Conservation (phyloP, 1,140 invertebrate genomes). For the Trichonephila inaurata region DNA sequence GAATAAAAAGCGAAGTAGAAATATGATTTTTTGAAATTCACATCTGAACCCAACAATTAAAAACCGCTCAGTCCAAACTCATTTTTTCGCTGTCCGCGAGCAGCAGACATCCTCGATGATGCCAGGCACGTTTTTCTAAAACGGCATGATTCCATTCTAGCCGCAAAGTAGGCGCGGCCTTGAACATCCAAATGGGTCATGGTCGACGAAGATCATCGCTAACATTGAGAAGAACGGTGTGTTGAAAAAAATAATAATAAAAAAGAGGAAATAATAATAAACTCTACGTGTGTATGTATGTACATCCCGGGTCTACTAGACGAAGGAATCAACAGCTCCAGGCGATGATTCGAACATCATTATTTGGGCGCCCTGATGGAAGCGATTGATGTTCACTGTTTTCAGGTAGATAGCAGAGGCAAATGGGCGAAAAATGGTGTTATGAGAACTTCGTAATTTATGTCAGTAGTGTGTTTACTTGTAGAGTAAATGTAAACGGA, state of each 20-base stretch:
- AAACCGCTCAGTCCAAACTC: not conserved
- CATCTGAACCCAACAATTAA: not conserved
- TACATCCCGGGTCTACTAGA: not conserved
- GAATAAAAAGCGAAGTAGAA: no score
- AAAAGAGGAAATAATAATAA: not conserved
- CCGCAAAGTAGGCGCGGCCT: not conserved
- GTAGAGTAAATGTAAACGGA: not conserved
- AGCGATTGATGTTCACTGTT: not conserved
- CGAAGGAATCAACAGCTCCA: not conserved
- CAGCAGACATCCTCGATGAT: not conserved
- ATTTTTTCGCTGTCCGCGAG: not conserved
- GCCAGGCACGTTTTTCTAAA: not conserved
- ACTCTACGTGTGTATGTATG: not conserved
- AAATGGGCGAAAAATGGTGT: not conserved
- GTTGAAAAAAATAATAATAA: not conserved
- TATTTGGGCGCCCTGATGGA: not conserved
- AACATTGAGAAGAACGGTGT: not conserved
- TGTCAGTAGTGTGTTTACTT: not conserved
- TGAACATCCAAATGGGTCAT: not conserved
- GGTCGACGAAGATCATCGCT: not conserved
- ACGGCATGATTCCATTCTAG: conserved; percentile 4
- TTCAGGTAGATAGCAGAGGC: not conserved
- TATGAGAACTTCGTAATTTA: not conserved
- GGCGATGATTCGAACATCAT: not conserved
- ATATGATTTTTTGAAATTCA: no score